Percentiles rank a stretch among this genome's conserved stretches.
phyloP scores from a whole-genome alignment of 1,140 invertebrate genomes.

The Eufriesea mexicana region DNA sequence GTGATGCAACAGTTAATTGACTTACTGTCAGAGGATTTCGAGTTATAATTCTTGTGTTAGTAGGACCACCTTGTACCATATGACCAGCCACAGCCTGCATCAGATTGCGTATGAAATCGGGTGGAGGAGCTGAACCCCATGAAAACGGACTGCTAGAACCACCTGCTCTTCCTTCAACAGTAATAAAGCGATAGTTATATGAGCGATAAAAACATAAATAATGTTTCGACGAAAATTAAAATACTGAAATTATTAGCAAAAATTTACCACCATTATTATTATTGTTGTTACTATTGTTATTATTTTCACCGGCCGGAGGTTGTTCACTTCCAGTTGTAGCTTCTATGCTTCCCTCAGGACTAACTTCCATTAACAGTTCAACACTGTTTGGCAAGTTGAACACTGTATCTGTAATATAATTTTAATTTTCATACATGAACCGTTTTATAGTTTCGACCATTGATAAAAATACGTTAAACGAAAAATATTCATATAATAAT shows the following conservation, averaged over 20 bases:
- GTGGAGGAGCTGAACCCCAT: conserved; percentile 75
- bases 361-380: conserved; percentile 88
- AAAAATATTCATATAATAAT: too few species aligned
- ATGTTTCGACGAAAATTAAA: neutral
- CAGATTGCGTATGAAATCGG: conserved; percentile 84
- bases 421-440: neutral
- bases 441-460: too few species aligned
- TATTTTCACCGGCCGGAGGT: conserved; percentile 71
- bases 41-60: conserved; percentile 48
- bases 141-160: conserved; percentile 57
- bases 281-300: conserved; percentile 68
- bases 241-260: neutral
- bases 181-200: neutral
- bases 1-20: conserved; percentile 40
- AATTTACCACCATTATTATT: conserved; percentile 48
- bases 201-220: neutral
- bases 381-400: conserved; percentile 83
- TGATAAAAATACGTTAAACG: too few species aligned
- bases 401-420: conserved; percentile 71
- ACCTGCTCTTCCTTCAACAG: conserved; percentile 51
- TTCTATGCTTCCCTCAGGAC: conserved; percentile 83
- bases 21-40: conserved; percentile 37
- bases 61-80: conserved; percentile 64
- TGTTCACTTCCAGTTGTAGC: conserved; percentile 71
- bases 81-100: conserved; percentile 84